Conservation (phyloP, 2,888 invertebrate species). For the Xiphydria camelus region DNA sequence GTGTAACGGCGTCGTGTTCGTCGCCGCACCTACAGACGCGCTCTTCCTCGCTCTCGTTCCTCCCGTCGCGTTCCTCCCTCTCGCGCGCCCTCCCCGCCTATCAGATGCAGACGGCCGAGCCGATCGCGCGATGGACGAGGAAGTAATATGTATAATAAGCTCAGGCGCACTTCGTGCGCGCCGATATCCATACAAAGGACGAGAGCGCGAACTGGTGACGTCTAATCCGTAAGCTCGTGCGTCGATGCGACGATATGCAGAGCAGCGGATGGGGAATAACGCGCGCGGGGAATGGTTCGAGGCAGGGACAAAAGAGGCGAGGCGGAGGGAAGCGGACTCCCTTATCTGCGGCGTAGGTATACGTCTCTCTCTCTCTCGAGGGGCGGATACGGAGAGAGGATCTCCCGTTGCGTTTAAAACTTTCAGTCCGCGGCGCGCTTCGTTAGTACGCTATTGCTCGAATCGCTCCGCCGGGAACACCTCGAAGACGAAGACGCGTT, state of each 20-base stretch:
- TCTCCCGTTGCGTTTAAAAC: slow-evolving; percentile 1
- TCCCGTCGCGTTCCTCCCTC: no score
- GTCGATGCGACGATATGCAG: slow-evolving; percentile 20
- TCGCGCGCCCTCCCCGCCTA: no score
- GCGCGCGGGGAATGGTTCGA: no score
- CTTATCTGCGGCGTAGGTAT: background rate
- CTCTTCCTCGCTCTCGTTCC: slow-evolving; percentile 15
- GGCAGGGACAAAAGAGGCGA: no score
- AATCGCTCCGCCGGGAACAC: slow-evolving; percentile 1
- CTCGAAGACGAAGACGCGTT: no score
- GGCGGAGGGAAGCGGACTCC: slow-evolving; percentile 15
- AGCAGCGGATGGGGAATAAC: slow-evolving; percentile 7
- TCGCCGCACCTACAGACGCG: slow-evolving; percentile 20
- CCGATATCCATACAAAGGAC: no score
- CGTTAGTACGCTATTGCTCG: slow-evolving; percentile 1
- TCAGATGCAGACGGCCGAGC: slow-evolving; percentile 20
- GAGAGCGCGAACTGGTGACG: slow-evolving; percentile 3
- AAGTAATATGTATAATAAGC: slow-evolving; percentile 20
- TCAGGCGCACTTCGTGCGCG: slow-evolving; percentile 12
- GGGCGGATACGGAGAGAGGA: no score
- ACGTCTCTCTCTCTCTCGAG: no score
- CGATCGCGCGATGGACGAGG: background rate
- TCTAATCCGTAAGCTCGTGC: slow-evolving; percentile 20
- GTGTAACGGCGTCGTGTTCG: no score
- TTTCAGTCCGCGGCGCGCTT: no score